Base-by-base conservation (phyloP, 2,797 vertebrate species). In the Coracias cyanogaster region DNA sequence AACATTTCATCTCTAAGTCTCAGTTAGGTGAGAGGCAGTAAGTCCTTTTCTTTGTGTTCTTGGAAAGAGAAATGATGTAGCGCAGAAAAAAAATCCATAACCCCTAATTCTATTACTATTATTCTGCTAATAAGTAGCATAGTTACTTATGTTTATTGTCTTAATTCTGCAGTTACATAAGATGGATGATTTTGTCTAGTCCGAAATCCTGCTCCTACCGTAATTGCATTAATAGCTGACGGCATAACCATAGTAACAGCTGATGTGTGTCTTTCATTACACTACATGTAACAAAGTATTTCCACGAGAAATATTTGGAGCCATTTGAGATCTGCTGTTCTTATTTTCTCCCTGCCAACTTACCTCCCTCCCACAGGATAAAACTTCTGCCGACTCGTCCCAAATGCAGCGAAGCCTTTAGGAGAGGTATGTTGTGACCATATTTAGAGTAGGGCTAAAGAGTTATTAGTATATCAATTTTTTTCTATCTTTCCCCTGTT, bases 361-460 rank as follows among this genome's bases (percentile, higher is more conserved):
- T 97, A 99, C 98, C 98, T 92, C 98, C 98, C n/a, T 98, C 95
- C 19, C 99, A 98, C 74, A 99, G 98, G 67, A 98, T 97, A 3
- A 98, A 98, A 21, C 98, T 98, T 77, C 99, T 98, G 24, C 97
- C 79, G 97, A 98, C 98, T 97, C 99, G n/a, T 98, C 65, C 98
- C 98, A 62, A 98, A 98, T 17, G 99, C 98, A 55, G 93, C 95
- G 83, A 99, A 99, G 57, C 98, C 98, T 80, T 98, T 37, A 98
- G 98, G 95, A 99, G 96, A 17, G 97, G 26, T 98, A 92, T 2
- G 96, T 96, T 73, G 97, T 94, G 72, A 98, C 97, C 98, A 98
- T 99, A 81, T 86, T 95, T 58, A 61, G 41, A 55, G 39, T 8
- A 35, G 33, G 91, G 22, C 43, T 67, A 66, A 83, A 74, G 8